These are phyloP conservation scores for Platerodrilus igneus DNA, from an alignment of 2,888 invertebrate genomes.

Conservation along the genomic window DNA sequence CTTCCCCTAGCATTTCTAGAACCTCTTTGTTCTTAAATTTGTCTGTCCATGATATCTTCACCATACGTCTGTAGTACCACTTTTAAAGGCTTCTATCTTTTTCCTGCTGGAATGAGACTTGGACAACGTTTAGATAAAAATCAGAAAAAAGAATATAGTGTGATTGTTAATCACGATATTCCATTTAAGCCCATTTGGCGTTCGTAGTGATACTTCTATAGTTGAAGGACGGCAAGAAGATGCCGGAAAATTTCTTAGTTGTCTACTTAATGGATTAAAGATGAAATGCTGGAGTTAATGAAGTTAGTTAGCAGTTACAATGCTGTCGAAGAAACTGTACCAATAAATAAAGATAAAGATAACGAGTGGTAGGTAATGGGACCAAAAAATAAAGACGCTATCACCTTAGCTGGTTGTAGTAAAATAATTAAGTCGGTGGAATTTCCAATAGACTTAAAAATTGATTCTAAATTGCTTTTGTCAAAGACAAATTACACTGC, in stretches of 20 bases:
- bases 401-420: no score
- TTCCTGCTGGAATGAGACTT: conserved; percentile 55
- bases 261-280: conserved; percentile 91
- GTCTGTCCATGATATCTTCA: no score
- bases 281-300: conserved; percentile 85
- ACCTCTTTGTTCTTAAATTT: no score
- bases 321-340: conserved; percentile 30
- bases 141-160: conserved; percentile 51
- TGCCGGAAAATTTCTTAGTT: conserved; percentile 94
- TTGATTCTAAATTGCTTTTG: no score
- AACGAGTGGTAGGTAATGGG: conserved; percentile 70
- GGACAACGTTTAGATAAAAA: conserved; percentile 50
- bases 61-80: no score
- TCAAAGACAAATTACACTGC: no score
- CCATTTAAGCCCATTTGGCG: conserved; percentile 83
- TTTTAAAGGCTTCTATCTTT: conserved; percentile 71
- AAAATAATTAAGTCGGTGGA: no score
- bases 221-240: conserved; percentile 93
- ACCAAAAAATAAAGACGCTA: no score
- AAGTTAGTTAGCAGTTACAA: conserved; percentile 45
- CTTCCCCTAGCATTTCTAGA: no score
- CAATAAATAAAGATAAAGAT: conserved; percentile 52
- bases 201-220: conserved; percentile 63
- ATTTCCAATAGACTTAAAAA: no score
- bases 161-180: conserved; percentile 60